These are phyloP conservation scores for Drosophila aff. DNA, from an alignment of 1,140 invertebrate genomes.

Conservation along the genomic window DNA sequence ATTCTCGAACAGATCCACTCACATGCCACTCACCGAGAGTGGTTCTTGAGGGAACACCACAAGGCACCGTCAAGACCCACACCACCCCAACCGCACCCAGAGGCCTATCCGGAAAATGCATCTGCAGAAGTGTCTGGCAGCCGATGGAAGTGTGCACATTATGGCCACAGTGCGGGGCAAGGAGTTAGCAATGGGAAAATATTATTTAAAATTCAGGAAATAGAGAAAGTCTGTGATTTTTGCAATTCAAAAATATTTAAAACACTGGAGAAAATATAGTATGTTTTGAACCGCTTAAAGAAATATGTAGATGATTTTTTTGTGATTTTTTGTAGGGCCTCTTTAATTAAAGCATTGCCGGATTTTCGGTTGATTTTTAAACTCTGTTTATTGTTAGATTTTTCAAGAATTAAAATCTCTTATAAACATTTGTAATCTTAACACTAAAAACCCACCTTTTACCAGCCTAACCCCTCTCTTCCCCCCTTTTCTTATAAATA, in stretches of 20 bases:
- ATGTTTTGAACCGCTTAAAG: background rate
- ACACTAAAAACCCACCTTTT: no score
- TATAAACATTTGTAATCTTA: no score
- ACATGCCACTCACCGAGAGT: slow-evolving; percentile 19
- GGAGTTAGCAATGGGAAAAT: background rate
- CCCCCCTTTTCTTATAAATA: no score
- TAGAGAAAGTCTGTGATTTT: background rate
- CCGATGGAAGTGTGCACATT: background rate
- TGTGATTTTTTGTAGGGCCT: no score
- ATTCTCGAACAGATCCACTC: slow-evolving; percentile 33
- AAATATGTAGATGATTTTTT: background rate
- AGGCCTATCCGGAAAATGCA: slow-evolving; percentile 34
- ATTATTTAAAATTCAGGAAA: background rate
- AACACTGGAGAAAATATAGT: background rate
- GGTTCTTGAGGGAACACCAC: slow-evolving; percentile 13
- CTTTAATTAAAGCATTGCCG: no score
- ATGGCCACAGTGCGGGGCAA: background rate
- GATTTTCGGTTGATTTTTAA: no score
- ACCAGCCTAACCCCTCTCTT: no score
- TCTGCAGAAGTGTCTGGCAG: slow-evolving; percentile 28
- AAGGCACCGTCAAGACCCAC: background rate
- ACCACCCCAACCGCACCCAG: background rate
- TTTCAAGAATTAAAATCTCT: no score
- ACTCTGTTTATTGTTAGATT: no score
- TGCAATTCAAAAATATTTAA: background rate